phyloP scores from a whole-genome alignment of 1,140 invertebrate species.

The Drosophila pectinifera region DNA sequence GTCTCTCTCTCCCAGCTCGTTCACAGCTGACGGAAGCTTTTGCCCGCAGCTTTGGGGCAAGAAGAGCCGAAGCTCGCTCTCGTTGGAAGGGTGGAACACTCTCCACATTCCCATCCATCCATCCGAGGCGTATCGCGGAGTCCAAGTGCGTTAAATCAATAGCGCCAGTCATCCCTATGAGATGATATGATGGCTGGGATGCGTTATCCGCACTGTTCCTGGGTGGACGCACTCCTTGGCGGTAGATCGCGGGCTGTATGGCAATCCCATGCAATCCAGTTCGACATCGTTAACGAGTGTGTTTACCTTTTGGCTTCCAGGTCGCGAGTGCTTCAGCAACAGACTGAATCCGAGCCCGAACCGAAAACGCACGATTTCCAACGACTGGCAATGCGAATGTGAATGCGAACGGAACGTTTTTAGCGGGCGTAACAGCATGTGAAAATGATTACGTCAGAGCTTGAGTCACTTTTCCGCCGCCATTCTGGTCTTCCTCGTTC shows the following conservation, averaged over 20 bases:
- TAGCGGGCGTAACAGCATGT: conserved; percentile 62
- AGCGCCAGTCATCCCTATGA: conserved; percentile 1
- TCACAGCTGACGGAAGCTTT: conserved; percentile 38
- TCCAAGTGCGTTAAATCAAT: conserved; percentile 64
- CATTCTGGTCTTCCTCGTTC: conserved; percentile 16
- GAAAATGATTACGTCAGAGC: conserved; percentile 81
- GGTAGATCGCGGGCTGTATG: background rate
- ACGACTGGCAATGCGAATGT: conserved; percentile 12
- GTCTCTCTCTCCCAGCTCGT: conserved; percentile 6
- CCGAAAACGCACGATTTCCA: conserved; percentile 29
- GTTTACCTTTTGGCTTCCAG: conserved; percentile 65
- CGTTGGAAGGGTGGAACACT: conserved; percentile 46
- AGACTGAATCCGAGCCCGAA: conserved; percentile 37
- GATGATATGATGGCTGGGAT: conserved; percentile 1
- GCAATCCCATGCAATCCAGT: conserved; percentile 6
- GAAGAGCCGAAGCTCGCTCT: conserved; percentile 22
- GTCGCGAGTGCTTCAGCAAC: conserved; percentile 30
- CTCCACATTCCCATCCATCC: conserved; percentile 24
- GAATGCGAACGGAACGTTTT: conserved; percentile 49
- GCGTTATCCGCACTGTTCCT: background rate
- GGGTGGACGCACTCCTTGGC: no score
- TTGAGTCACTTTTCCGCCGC: conserved; percentile 72
- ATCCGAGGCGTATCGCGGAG: background rate
- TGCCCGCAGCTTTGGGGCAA: conserved; percentile 48
- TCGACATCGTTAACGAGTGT: background rate